Base-by-base conservation (phyloP, 2,888 invertebrate genomes). In the Apodemia zela region DNA sequence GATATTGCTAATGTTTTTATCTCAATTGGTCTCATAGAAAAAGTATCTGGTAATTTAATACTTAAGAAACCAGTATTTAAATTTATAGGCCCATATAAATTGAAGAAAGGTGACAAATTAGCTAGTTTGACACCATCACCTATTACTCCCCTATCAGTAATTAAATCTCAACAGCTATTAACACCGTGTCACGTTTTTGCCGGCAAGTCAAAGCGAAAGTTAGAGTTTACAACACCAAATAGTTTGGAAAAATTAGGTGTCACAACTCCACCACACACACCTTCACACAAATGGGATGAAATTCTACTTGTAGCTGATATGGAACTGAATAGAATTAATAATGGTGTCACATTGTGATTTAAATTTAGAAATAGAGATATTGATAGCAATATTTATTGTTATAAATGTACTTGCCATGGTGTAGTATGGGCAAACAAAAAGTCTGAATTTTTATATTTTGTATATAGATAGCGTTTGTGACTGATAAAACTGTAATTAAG, bases 1-100 rank as follows among this genome's bases (percentile, higher is more conserved):
- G 96, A 96, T 80, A 95, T 96, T 73, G 95, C 96, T 66, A 96
- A 96, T 84, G 95, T 96, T 70, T 92, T 96, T 73, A 94, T 95
- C 70, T 95, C 95, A 67, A 93, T 96, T 79, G 94, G 94, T 72
- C 92, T 96, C 70, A 95, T 96, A 76, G 93, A 93, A 77, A 95
- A 95, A 81, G 94, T 95, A 66, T 93, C 93, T 65, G 93, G 93
- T 72, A 91, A 92, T 94, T 33, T 33, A 83, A 93, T 84, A 79
- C 89, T 94, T 73, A 93, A 94, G 73, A 95, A 95, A 77, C 94
- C 95, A 68, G 94, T 94, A 66, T 95, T 94, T 80, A 92, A 91
- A 73, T 95, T 95, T 84, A 93, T 93, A 67, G 95, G 95, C 58
- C 93, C 93, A 45, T 80, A 81, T 60, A 85, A 87, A 73, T 76